A percentile compares a stretch with the other conserved stretches of the same genome.
These are phyloP conservation scores for Alouatta palliata DNA, from an alignment of 2,113 vertebrate genomes.

Conservation along the genomic window DNA sequence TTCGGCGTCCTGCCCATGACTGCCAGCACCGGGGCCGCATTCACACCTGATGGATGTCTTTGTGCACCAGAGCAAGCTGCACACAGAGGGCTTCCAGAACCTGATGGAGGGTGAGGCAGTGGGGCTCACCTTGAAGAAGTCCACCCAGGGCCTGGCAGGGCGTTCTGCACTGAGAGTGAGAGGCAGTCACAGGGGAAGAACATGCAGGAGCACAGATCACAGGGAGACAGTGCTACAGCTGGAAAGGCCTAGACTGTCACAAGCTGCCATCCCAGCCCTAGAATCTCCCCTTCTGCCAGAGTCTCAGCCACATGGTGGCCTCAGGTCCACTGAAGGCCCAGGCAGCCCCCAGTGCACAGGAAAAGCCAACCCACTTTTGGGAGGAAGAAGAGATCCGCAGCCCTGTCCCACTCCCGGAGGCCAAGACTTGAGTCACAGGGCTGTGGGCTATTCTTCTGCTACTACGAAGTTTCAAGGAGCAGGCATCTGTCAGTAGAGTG, in stretches of 20 bases:
- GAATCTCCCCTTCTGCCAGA: constrained; percentile 95
- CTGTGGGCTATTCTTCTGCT: constrained; percentile 55
- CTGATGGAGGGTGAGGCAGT: constrained; percentile 90
- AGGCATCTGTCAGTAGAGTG: constrained; percentile 65
- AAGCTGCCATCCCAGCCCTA: constrained; percentile 93
- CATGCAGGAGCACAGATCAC: constrained; percentile 89
- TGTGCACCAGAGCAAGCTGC: constrained; percentile 93
- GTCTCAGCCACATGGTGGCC: constrained; percentile 91
- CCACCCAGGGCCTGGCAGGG: constrained; percentile 91
- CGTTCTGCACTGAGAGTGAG: constrained; percentile 90
- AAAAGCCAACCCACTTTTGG: constrained; percentile 83
- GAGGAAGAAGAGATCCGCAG: constrained; percentile 85
- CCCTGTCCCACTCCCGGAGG: constrained; percentile 77
- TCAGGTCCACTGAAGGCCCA: constrained; percentile 90
- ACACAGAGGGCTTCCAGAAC: constrained; percentile 94
- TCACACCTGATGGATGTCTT: constrained; percentile 91
- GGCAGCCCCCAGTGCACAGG: constrained; percentile 90
- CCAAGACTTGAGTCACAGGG: constrained; percentile 81
- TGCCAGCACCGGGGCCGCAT: constrained; percentile 83
- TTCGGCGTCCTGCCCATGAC: constrained; percentile 94
- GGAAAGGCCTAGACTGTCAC: constrained; percentile 92
- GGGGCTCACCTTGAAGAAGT: constrained; percentile 94
- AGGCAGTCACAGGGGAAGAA: constrained; percentile 91
- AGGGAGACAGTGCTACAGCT: constrained; percentile 93
- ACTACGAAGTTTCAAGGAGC: constrained; percentile 75